Evolutionary conservation across 2,113 vertebrate genomes (phyloP), one percentile per base, ranked within the genome.

Genomic region (Leptosomus discolor): DNA sequence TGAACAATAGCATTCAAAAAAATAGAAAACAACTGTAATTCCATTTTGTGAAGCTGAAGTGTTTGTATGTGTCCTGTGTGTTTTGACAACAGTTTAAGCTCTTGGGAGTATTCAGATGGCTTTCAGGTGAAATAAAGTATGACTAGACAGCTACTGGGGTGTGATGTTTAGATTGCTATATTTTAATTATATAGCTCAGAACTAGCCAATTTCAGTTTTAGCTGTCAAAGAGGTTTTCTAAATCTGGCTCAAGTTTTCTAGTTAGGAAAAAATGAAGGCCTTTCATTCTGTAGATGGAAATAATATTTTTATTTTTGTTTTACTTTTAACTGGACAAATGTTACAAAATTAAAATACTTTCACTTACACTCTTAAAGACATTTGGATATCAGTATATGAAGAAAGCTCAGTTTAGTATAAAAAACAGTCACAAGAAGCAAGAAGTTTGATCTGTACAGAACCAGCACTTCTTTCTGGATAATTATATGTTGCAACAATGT

Each of bases 391-490:
- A 36, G 8, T 43, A 36, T 45, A 78, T 45, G n/a, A 12, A 64
- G 64, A 20, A 63, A 17, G 0, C 2, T 69, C 6, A 16, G 6
- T 43, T 87, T 86, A 34, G 24, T 63, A 43, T 60, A 45, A 65
- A 69, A n/a, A 61, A 34, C 5, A 51, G 2, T 48, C 11, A 1
- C 15, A 75, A 83, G 23, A 70, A 57, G 4, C 8, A 74, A 61
- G 46, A 61, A 0, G 0, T 29, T 75, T 41, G 8, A 46, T 57
- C 11, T 64, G 8, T 23, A 46, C 2, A 73, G 11, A 89, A 60
- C 1, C 12, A 84, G 21, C 6, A 58, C 39, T 81, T 88, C n/a
- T 26, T 78, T 2, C 34, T 30, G 8, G 1, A 1, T 26, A 48
- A 90, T 36, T 81, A 37, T 19, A 12, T 37, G 34, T 41, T 64